phyloP scores from a whole-genome alignment of 2,113 vertebrate genomes.

The Pica pica region DNA sequence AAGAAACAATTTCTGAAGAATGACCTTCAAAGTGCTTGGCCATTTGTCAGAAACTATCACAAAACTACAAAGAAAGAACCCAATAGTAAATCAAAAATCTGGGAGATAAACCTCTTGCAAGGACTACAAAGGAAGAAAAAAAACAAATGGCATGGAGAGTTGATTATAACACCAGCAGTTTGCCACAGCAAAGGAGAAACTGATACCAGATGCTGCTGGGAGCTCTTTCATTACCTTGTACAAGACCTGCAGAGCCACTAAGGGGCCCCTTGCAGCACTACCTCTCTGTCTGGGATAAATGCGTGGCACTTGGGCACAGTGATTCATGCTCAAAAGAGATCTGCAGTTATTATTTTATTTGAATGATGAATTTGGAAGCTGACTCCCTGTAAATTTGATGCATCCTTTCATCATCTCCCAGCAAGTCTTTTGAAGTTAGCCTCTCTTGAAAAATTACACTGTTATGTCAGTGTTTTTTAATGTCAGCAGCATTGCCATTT shows the following conservation, averaged over 20 bases:
- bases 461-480: not conserved
- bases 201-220: constrained; percentile 58
- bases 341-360: constrained; percentile 32
- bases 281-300: not conserved
- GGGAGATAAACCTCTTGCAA: not conserved
- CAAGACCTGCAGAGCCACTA: not conserved
- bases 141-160: constrained; percentile 23
- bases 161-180: constrained; percentile 58
- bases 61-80: constrained; percentile 43
- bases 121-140: constrained; percentile 49
- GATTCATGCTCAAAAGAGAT: not conserved
- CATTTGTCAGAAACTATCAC: constrained; percentile 21
- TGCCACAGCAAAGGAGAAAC: constrained; percentile 45
- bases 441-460: not conserved
- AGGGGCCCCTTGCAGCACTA: constrained; percentile 19
- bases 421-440: constrained; percentile 6
- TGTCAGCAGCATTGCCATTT: not conserved
- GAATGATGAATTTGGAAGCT: not conserved
- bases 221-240: constrained; percentile 51
- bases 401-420: constrained; percentile 28
- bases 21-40: not conserved
- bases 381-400: not conserved
- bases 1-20: not conserved
- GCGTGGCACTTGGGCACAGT: fast-evolving
- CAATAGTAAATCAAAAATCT: constrained; percentile 50